Percentiles rank a stretch among this genome's conserved stretches.
Conservation (phyloP, 1,140 invertebrate genomes). For the Bemisia tabaci region DNA sequence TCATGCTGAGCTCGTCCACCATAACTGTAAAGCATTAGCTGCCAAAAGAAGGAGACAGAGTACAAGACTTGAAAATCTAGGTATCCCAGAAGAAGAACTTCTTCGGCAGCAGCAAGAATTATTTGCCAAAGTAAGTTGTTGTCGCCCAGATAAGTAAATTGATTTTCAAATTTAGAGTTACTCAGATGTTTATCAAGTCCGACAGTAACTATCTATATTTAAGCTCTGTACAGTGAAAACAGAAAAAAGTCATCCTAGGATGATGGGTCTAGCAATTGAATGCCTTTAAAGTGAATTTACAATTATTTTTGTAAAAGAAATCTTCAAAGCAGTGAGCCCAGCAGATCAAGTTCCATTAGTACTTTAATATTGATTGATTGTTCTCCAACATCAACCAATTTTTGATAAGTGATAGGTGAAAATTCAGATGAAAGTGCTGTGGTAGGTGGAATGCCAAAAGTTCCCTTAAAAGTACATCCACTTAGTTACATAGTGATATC, state of each 20-base stretch:
- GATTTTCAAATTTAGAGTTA: too few relatives aligned
- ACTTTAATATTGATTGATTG: too few relatives aligned
- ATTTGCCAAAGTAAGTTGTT: constrained; percentile 66
- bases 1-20: constrained; percentile 84
- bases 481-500: too few relatives aligned
- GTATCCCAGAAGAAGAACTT: constrained; percentile 94
- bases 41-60: constrained; percentile 86
- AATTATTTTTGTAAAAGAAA: not conserved
- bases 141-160: not conserved
- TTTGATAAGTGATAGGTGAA: too few relatives aligned
- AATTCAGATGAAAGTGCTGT: too few relatives aligned
- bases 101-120: constrained; percentile 93
- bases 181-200: too few relatives aligned
- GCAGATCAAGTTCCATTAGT: too few relatives aligned
- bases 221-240: not conserved
- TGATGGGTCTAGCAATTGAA: not conserved
- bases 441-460: too few relatives aligned
- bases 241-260: not conserved
- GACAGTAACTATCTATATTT: not conserved
- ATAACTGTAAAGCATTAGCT: constrained; percentile 91
- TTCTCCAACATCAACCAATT: too few relatives aligned
- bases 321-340: too few relatives aligned
- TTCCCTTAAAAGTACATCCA: too few relatives aligned
- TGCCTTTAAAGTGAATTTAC: not conserved
- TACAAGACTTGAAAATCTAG: constrained; percentile 86